Evolutionary conservation across 2,797 vertebrate genomes (phyloP).

Genomic region (Vespertilio murinus): DNA sequence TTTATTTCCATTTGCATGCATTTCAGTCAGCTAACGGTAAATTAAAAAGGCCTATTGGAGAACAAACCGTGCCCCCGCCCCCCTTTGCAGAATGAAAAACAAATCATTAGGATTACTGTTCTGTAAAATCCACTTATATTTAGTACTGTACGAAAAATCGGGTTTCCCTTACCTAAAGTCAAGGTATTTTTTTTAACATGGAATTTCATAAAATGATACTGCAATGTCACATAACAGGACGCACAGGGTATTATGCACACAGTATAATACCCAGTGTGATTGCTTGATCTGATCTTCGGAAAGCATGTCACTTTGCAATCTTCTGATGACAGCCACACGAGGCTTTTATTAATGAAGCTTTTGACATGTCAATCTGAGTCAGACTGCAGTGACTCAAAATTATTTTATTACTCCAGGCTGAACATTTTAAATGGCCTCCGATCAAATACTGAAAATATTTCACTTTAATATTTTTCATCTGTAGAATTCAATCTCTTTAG

Average conservation of each 20-base stretch:
- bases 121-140: constrained; percentile 10
- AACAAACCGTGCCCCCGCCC: neutral
- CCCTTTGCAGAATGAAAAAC: constrained; percentile 46
- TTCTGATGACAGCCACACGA: constrained; percentile 46
- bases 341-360: constrained; percentile 65
- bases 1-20: constrained; percentile 75
- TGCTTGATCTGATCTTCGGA: constrained; percentile 47
- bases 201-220: neutral
- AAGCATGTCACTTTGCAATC: constrained; percentile 38
- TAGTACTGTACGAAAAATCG: constrained; percentile 10
- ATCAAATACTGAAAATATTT: neutral
- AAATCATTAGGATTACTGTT: constrained; percentile 55
- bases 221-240: neutral
- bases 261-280: neutral
- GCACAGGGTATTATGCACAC: neutral
- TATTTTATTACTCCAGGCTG: constrained; percentile 12
- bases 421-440: neutral
- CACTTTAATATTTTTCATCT: neutral
- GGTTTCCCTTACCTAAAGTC: neutral
- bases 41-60: constrained; percentile 56
- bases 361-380: constrained; percentile 66
- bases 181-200: constrained; percentile 44
- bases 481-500: neutral
- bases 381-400: neutral
- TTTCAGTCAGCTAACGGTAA: constrained; percentile 69